Percentiles rank a stretch among this genome's conserved stretches.
Conservation (phyloP, 2,888 invertebrate species). For the Ophion ellenae region DNA sequence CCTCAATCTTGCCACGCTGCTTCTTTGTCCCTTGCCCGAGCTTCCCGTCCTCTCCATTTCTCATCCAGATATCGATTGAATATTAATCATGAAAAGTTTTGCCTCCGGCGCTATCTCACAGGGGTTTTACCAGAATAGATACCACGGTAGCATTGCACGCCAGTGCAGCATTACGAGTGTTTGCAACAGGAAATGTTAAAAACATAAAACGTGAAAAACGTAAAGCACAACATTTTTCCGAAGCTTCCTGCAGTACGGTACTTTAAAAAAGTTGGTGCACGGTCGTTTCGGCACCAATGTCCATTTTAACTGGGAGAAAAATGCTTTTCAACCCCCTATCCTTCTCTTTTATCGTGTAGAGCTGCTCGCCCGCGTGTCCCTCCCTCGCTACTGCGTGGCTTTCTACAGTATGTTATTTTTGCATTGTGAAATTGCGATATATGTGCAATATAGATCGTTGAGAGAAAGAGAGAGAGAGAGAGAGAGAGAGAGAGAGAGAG, state of each 20-base stretch:
- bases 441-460: slow-evolving; percentile 12
- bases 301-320: slow-evolving; percentile 15
- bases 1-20: background rate
- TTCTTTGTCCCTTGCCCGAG: slow-evolving; percentile 27
- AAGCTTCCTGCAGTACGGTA: background rate
- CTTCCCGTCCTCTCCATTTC: background rate
- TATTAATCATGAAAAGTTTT: slow-evolving; percentile 64
- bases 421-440: slow-evolving; percentile 28
- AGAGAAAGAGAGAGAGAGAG: background rate
- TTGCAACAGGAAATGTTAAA: background rate
- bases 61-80: slow-evolving; percentile 56
- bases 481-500: background rate
- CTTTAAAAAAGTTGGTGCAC: background rate
- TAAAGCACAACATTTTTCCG: background rate
- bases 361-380: background rate
- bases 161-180: background rate
- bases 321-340: slow-evolving; percentile 31
- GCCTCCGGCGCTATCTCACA: slow-evolving; percentile 12
- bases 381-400: background rate
- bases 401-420: slow-evolving; percentile 14
- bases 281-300: background rate
- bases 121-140: slow-evolving; percentile 21
- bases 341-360: background rate
- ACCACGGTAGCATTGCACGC: background rate
- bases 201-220: background rate